Evolutionary conservation across 2,888 invertebrate genomes (phyloP), one percentile per base, ranked within the genome.

Genomic region (Phyllotreta cruciferae): DNA sequence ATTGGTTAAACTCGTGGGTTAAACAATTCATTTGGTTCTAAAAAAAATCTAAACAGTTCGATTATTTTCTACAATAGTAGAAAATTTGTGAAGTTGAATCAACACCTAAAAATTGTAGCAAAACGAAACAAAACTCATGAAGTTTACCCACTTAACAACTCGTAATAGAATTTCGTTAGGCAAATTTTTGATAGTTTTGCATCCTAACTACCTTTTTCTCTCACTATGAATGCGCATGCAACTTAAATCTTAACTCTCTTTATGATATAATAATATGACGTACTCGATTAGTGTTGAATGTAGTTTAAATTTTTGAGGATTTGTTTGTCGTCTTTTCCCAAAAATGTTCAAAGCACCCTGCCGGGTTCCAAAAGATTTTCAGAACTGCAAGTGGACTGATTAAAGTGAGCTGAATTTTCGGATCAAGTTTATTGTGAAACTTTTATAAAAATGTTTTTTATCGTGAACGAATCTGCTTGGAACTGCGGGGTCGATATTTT

Each of bases 281-380:
- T 41, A 37, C 45, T 52, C 37, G 47, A 44, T 60, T 60, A 47
- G 10, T 63, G 56, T 53, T 62, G 38, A 44, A 50, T 56, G 62
- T 56, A 45, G 47, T 49, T 44, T 24, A 24, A 24, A 24, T 24
- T 24, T 24, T 24, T 24, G 24, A 24, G 24, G 41, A 41, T 14
- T 56, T 45, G n/a, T 13, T 37, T 37, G 35, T 34, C 6, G 8
- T 6, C 7, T 14, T 58, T 11, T 60, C 37, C 36, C 44, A 36
- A 53, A 60, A 60, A 60, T 60, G 35, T 60, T 36, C 37, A 14
- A 11, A 24, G 24, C 50, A 9, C 41, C 36, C 11, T n/a, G 45
- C 44, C 10, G 14, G 24, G 56, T 36, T 6, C 39, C 24, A 8
- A 13, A 11, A 36, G 1, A 35, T 37, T 57, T 44, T 44, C 38